A percentile compares a stretch with the other conserved stretches of the same genome.
phyloP scores from a whole-genome alignment of 1,140 invertebrate species.

The Steinernema feltiae region DNA sequence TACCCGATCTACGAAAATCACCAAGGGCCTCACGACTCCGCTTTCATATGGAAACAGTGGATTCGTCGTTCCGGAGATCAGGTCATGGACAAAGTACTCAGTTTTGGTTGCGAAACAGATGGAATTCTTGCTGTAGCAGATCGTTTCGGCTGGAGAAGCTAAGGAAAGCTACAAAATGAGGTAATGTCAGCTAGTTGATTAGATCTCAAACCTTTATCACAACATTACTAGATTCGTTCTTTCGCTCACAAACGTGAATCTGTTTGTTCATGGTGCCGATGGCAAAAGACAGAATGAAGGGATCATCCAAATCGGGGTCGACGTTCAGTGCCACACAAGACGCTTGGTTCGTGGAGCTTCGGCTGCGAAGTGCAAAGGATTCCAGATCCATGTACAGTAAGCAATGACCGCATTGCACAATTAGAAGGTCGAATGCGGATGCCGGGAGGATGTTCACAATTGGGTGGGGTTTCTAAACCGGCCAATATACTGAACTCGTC shows the following conservation, averaged over 20 bases:
- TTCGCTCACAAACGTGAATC: not conserved
- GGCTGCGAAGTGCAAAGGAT: not conserved
- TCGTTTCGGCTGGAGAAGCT: not conserved
- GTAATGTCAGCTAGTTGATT: no score
- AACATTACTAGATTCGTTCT: not conserved
- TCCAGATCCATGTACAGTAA: not conserved
- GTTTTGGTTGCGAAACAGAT: not conserved
- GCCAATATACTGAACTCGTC: not conserved
- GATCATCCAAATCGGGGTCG: not conserved
- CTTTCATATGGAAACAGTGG: not conserved
- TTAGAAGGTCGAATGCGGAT: not conserved
- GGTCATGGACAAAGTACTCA: not conserved
- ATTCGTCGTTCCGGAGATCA: not conserved
- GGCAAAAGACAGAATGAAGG: not conserved
- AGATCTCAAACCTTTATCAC: not conserved
- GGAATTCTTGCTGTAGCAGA: not conserved
- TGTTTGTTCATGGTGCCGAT: not conserved
- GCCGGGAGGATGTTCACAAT: slow-evolving; percentile 8
- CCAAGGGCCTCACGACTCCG: not conserved
- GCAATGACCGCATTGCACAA: not conserved
- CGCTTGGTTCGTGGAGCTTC: not conserved
- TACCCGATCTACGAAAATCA: not conserved
- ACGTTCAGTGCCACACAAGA: slow-evolving; percentile 1
- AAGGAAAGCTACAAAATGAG: not conserved
- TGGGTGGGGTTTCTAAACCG: not conserved